A percentile compares a stretch with the other conserved stretches of the same genome.
Conservation (phyloP, 2,113 vertebrate genomes). For the Vulpes ferrilata region DNA sequence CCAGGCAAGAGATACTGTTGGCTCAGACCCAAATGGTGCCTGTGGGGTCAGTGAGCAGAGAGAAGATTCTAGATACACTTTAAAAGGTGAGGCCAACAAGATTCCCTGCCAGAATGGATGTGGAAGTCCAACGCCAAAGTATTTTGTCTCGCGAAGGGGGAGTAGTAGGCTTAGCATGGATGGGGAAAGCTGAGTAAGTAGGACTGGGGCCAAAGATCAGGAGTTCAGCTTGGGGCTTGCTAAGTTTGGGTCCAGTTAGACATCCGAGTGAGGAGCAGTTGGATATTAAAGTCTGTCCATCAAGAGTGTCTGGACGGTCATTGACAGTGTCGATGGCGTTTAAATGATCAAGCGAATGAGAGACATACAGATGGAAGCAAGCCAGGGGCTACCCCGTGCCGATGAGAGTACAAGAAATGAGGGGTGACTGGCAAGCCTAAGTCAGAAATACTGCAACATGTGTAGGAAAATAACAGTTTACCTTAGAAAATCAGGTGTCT, state of each 20-base stretch:
- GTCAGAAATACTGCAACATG: slow-evolving; percentile 30
- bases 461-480: background rate
- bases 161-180: background rate
- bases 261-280: background rate
- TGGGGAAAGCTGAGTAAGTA: background rate
- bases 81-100: background rate
- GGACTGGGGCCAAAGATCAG: background rate
- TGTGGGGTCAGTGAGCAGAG: background rate
- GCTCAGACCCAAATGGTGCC: background rate
- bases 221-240: background rate
- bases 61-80: background rate
- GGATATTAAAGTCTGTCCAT: background rate
- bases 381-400: too few relatives aligned
- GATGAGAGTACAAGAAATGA: background rate
- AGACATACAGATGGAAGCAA: background rate
- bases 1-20: background rate
- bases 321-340: background rate
- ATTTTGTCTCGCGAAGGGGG: background rate
- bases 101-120: background rate
- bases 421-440: background rate
- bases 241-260: background rate
- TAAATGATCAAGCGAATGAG: background rate
- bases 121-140: background rate
- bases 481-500: background rate
- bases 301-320: background rate